A percentile compares a stretch with the other conserved stretches of the same genome.
Conservation (phyloP, 2,888 invertebrate genomes). For the Mythimna vitellina region DNA sequence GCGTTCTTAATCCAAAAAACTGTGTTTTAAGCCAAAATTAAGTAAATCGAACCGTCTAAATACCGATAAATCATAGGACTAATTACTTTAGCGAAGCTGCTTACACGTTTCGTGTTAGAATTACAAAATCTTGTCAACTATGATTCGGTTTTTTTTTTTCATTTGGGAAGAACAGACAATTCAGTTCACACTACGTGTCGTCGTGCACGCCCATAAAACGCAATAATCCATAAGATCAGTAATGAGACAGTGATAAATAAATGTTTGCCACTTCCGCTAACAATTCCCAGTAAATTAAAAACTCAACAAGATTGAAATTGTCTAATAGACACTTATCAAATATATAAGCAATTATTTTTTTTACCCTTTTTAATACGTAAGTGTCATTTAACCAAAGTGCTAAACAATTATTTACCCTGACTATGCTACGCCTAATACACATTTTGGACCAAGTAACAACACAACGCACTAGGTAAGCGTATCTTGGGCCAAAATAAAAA, state of each 20-base stretch:
- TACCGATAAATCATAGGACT: background rate
- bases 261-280: too few relatives aligned
- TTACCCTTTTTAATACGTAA: too few relatives aligned
- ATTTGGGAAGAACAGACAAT: too few relatives aligned
- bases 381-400: too few relatives aligned
- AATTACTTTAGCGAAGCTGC: conserved; percentile 10
- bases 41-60: conserved; percentile 10
- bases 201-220: background rate
- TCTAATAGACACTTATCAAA: too few relatives aligned
- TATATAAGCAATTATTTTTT: too few relatives aligned
- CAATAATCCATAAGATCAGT: conserved; percentile 15
- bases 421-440: background rate
- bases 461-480: conserved; percentile 32
- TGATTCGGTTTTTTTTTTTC: background rate
- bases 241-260: too few relatives aligned
- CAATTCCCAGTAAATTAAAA: too few relatives aligned
- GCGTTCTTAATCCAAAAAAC: too few relatives aligned
- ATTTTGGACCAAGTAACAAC: conserved; percentile 5
- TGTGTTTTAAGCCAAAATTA: background rate
- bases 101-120: conserved; percentile 9
- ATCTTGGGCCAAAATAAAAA: conserved; percentile 1
- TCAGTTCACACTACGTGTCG: background rate
- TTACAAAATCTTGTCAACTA: background rate
- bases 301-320: too few relatives aligned
- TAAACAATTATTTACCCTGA: too few relatives aligned